A percentile compares a stretch with the other conserved stretches of the same genome.
phyloP scores from a whole-genome alignment of 2,888 invertebrate genomes.

The Endomychus coccineus region DNA sequence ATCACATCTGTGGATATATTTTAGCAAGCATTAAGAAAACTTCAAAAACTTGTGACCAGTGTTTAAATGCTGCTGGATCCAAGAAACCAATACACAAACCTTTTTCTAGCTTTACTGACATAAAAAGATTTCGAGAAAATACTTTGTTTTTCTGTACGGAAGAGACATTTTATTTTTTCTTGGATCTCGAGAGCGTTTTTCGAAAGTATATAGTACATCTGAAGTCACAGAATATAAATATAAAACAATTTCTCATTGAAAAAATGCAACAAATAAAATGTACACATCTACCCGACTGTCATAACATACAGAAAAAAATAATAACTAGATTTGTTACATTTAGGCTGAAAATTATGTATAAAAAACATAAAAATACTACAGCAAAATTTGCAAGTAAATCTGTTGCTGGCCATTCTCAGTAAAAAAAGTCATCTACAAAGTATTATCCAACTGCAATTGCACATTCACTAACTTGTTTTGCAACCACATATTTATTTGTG shows the following conservation, averaged over 20 bases:
- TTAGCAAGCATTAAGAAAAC: no score
- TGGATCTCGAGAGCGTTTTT: conserved; percentile 9
- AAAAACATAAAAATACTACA: no score
- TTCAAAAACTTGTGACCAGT: conserved; percentile 7
- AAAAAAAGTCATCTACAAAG: no score
- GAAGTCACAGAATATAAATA: conserved; percentile 7
- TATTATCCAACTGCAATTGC: no score
- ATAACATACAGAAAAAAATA: conserved; percentile 11
- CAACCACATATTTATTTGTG: no score
- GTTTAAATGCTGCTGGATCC: conserved; percentile 8
- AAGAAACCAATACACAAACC: conserved; percentile 10
- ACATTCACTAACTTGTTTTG: no score
- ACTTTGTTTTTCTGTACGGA: conserved; percentile 14
- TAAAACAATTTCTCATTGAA: conserved; percentile 8
- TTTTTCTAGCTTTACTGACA: conserved; percentile 9
- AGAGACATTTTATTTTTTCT: conserved; percentile 7
- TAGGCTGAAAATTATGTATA: conserved; percentile 15
- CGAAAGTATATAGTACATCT: conserved; percentile 10
- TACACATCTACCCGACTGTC: conserved; percentile 8
- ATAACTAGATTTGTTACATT: conserved; percentile 9
- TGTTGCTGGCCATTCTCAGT: no score
- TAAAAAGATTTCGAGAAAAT: conserved; percentile 9
- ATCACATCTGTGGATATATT: conserved; percentile 16
- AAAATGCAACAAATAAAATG: conserved; percentile 4
- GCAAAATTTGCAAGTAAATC: no score